Evolutionary conservation across 2,888 invertebrate genomes (phyloP), one percentile per base, ranked within the genome.

Genomic region (Spisula subtruncata): DNA sequence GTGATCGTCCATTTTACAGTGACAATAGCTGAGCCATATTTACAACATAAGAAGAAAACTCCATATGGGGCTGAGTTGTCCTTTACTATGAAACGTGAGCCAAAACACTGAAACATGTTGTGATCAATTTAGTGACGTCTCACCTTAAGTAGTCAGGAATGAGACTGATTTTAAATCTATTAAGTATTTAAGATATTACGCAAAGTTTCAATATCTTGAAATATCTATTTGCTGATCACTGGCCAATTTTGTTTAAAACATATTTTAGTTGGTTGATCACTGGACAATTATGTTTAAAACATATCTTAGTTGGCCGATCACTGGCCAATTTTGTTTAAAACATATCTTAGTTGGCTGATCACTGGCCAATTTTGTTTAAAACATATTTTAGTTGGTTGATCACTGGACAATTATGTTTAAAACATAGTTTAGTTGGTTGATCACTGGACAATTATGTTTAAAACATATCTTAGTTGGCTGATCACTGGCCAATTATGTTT

Each of bases 51-150:
- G 80, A 92, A 92, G 86, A 89, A 79, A 85, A 25, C 66, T 25
- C 80, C 89, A 20, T 82, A 86, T 54, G 29, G 86, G 20, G 81
- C 84, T 54, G 89, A 89, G 71, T 83, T 86, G 66, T 81, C 81
- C 5, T 91, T 91, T 81, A 51, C 83, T 32, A 87, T 87, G 88
- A 88, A 90, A 88, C 87, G 91, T 91, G 88, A 91, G 91, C 16
- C 18, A 81, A 60, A 75, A 32, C 75, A 75, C 35, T 75, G 75
- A 75, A 75, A 2, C 6, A 14, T 75, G 75, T 32, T 35, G 12
- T 75, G 32, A 75, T 75, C 1, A 75, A 75, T 16, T 41, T 75
- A 35, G 8, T 75, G 75, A 35, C 35, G 32, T 75, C 32, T 75
- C 75, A 32, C 35, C 2, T 32, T 32, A 75, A 75, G n/a, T n/a